Percentiles rank a stretch among this genome's conserved stretches.
Evolutionary conservation across 2,113 vertebrate genomes (phyloP).

Genomic region (Cepphus grylle): DNA sequence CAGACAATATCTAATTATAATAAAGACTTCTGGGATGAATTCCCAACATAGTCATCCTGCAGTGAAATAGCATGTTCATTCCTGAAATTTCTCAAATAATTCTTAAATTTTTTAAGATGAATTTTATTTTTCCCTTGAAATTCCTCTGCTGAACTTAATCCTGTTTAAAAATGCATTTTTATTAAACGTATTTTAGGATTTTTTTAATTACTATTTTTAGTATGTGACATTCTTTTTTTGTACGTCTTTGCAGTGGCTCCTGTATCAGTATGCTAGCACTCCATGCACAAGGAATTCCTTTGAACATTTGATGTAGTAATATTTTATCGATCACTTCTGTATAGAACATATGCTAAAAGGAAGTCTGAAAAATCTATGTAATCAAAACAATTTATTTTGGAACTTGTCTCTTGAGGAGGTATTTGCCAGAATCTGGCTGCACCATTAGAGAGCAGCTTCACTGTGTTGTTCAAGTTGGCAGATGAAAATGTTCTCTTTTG

Average conservation of each 20-base stretch:
- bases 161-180: background rate
- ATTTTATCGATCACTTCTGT: slow-evolving; percentile 60
- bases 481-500: slow-evolving; percentile 60
- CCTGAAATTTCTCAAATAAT: background rate
- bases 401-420: slow-evolving; percentile 32
- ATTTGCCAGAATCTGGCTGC: slow-evolving; percentile 30
- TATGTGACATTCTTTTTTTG: background rate
- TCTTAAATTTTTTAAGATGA: background rate
- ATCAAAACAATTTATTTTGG: slow-evolving; percentile 66
- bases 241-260: background rate
- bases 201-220: background rate
- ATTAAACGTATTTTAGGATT: background rate
- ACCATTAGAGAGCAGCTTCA: slow-evolving; percentile 36
- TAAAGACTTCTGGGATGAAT: background rate
- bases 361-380: slow-evolving; percentile 64
- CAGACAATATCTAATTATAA: background rate
- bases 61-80: background rate
- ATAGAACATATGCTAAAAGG: slow-evolving; percentile 61
- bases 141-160: background rate
- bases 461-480: slow-evolving; percentile 59
- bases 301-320: slow-evolving; percentile 50
- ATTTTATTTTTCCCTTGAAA: background rate
- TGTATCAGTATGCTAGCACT: background rate
- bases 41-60: background rate
- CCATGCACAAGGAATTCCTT: slow-evolving; percentile 26